These are phyloP conservation scores for Mugil cephalus DNA, from an alignment of 2,113 vertebrate genomes.

Conservation along the genomic window DNA sequence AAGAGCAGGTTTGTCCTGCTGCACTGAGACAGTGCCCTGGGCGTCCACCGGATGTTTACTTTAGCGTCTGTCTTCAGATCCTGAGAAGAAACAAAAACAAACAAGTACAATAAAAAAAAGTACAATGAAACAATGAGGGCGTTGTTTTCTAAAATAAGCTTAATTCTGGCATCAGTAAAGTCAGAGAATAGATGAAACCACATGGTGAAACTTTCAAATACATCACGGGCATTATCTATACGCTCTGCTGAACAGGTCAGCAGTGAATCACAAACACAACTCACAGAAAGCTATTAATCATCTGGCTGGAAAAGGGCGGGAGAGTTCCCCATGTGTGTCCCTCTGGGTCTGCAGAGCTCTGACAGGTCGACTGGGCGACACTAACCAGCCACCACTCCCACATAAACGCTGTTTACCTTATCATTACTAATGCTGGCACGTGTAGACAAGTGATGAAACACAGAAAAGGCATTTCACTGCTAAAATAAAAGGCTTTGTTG, in stretches of 20 bases:
- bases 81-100: slow-evolving; percentile 24
- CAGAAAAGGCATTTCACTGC: neutral
- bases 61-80: slow-evolving; percentile 11
- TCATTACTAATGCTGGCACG: neutral
- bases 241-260: neutral
- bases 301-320: neutral
- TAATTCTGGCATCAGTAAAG: neutral
- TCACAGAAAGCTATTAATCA: neutral
- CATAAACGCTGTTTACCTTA: neutral
- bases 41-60: slow-evolving; percentile 21
- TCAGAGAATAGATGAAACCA: neutral
- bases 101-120: neutral
- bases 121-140: neutral
- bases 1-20: slow-evolving; percentile 67
- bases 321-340: neutral
- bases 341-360: slow-evolving; percentile 13
- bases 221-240: neutral
- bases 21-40: neutral
- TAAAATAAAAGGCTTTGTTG: too few relatives aligned
- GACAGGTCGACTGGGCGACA: slow-evolving; percentile 26
- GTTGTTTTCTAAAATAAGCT: slow-evolving; percentile 9
- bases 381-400: slow-evolving; percentile 29
- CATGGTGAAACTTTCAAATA: neutral
- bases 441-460: neutral
- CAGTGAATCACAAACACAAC: slow-evolving; percentile 1